Base-by-base conservation (phyloP, 2,113 vertebrate species). In the Nipponia nippon region DNA sequence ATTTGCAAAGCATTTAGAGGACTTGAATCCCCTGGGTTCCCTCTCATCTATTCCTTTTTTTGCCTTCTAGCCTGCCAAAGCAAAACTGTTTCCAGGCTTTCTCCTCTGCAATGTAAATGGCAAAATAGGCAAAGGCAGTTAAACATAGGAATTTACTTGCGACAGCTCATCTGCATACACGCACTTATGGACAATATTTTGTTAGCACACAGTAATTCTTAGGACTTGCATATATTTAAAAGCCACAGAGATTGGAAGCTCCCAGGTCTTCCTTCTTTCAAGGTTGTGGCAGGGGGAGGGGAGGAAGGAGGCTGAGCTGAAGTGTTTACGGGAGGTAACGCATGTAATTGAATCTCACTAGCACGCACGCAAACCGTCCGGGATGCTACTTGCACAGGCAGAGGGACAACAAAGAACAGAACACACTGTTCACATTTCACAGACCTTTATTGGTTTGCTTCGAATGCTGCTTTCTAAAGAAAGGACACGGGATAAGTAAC, bases 391-490 rank as follows among this genome's bases (percentile, higher is more conserved):
- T 66, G 70, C 62, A 80, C 36, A 61, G 59, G 44, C 56, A 78
- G 77, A 85, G 69, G 27, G 34, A 91, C 56, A 87, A 70, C 49
- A 85, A 79, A 77, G 83, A 91, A 36, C 67, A 87, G 67, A 89
- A 88, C 38, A 67, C 40, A 38, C 30, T 90, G 72, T 76, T 49
- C 53, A 4, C 63, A 73, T 62, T 93, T 67, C 67, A 63, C 71
- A 90, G 89, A 82, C 59, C n/a, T 73, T 83, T 66, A 52, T 3
- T 86, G 75, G 75, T 87, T 90, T 96, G 87, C 70, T 95, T 89
- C 75, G n/a, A 95, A 92, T 50, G 82, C 80, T 78, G 69, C 80
- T 96, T 55, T 91, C 94, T 88, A 93, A 90, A 93, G 96, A 89
- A 92, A 91, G 71, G 38, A 85, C 53, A 72, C 6, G 7, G 34